phyloP scores from a whole-genome alignment of 2,113 vertebrate genomes.

The cattle (Bos taurus) region ARS-UCD2.0 NC_037330.1:61067501-61068000 shows the following conservation, averaged over 20 bases:
- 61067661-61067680: conserved; percentile 85
- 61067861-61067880: conserved; percentile 57
- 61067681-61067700: conserved; percentile 83
- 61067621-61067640: conserved; percentile 81
- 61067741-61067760: conserved; percentile 68
- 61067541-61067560: conserved; percentile 69
- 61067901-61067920: conserved; percentile 61
- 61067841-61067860: conserved; percentile 50
- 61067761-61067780: conserved; percentile 71
- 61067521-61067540: conserved; percentile 65
- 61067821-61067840: conserved; percentile 49
- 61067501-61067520: conserved; percentile 51
- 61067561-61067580: conserved; percentile 69
- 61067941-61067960: conserved; percentile 44
- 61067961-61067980: conserved; percentile 77
- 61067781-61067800: conserved; percentile 66
- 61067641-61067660: conserved; percentile 82
- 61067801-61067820: conserved; percentile 62
- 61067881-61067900: conserved; percentile 33
- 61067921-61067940: conserved; percentile 69
- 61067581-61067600: conserved; percentile 60
- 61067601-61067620: conserved; percentile 77
- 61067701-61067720: conserved; percentile 80
- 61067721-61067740: conserved; percentile 79
- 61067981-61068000: conserved; percentile 77